Percentiles rank a stretch among this genome's conserved stretches.
phyloP scores from a whole-genome alignment of 2,797 vertebrate genomes.

The Pseudocheirus occidentalis region DNA sequence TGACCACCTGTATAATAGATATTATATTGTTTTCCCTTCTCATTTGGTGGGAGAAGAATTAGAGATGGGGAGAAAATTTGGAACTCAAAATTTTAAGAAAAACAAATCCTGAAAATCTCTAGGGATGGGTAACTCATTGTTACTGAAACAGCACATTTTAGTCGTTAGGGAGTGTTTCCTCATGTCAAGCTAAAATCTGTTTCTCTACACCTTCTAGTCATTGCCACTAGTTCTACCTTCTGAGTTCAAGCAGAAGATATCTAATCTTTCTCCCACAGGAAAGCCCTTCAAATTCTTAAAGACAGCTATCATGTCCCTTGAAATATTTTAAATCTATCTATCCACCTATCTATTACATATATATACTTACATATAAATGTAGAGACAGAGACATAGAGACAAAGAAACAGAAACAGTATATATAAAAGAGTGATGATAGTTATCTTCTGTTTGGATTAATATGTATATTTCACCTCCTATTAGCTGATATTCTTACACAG shows the following conservation, averaged over 20 bases:
- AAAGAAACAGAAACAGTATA: not conserved
- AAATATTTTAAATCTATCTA: not conserved
- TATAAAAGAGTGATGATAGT: not conserved
- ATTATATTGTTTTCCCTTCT: not conserved
- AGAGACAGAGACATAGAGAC: too few species aligned
- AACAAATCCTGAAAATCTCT: not conserved
- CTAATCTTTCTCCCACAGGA: not conserved
- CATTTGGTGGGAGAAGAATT: not conserved
- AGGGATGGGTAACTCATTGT: not conserved
- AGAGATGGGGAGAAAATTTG: not conserved
- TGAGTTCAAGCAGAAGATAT: not conserved
- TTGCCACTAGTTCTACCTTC: not conserved
- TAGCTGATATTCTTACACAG: slow-evolving; percentile 17
- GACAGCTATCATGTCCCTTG: not conserved
- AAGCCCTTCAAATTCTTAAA: not conserved
- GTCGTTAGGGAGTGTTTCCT: not conserved
- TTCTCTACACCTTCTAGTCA: not conserved
- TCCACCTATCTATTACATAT: not conserved
- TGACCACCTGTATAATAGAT: not conserved
- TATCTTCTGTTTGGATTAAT: not conserved
- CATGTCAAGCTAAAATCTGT: not conserved
- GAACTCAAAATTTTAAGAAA: not conserved
- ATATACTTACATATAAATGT: too few species aligned
- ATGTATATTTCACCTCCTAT: slow-evolving; percentile 19
- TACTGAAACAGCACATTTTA: not conserved